A percentile compares a stretch with the other conserved stretches of the same genome.
Conservation (phyloP, 2,888 invertebrate species). For the Pristionchus mayeri region DNA sequence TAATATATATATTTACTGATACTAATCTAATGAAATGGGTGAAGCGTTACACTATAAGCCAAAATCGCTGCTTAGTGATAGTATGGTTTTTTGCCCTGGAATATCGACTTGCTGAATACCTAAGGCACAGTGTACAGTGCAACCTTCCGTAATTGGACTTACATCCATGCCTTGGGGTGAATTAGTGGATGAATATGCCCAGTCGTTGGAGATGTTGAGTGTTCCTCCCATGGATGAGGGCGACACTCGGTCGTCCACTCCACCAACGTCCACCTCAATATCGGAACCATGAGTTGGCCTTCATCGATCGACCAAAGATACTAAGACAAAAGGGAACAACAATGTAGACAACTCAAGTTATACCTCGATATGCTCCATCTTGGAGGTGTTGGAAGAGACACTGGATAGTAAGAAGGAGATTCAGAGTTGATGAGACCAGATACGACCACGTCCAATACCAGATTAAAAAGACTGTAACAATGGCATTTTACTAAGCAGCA, state of each 20-base stretch:
- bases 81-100: no score
- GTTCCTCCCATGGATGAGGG: constrained; percentile 49
- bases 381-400: neutral
- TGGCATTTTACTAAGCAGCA: neutral
- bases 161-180: constrained; percentile 16
- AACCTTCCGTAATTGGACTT: no score
- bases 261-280: constrained; percentile 60
- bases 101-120: no score
- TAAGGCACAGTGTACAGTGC: neutral
- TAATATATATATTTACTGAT: no score
- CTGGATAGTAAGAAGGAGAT: neutral
- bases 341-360: neutral
- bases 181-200: constrained; percentile 6
- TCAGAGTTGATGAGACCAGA: neutral
- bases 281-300: neutral
- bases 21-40: no score
- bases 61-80: no score
- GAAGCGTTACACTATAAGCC: no score
- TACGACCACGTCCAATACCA: neutral
- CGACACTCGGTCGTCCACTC: constrained; percentile 50
- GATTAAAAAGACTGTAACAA: neutral
- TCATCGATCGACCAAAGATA: neutral
- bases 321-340: neutral
- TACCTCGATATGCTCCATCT: constrained; percentile 43
- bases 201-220: neutral